Evolutionary conservation across 2,113 vertebrate species (phyloP), one percentile per base, ranked within the genome.

Genomic region (Semicossyphus pulcher): DNA sequence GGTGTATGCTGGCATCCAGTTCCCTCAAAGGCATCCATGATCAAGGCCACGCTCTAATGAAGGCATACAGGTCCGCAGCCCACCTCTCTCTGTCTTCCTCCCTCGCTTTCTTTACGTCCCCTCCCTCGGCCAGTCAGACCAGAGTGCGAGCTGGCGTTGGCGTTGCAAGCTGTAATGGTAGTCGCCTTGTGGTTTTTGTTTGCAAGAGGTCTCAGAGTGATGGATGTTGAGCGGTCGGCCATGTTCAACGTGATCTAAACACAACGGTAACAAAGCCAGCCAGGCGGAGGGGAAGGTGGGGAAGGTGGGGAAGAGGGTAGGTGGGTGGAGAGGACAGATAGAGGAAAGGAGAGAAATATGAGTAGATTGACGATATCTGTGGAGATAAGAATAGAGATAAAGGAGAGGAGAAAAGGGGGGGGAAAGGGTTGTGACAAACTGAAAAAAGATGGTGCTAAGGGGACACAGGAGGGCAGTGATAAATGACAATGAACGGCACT

Each of bases 141-240:
- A 10, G 41, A 44, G 21, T 7, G 39, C 26, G 76, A 53, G 31
- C 76, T 44, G 37, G 45, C 36, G 26, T 31, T 72, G 61, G 48
- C 41, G 36, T 25, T 2, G 25, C 28, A 26, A 52, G 16, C 70
- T 18, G 54, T 45, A 28, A 73, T 57, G 44, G 70, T 26, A 34
- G 68, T 16, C 26, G 51, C 25, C 41, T n/a, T 34, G 73, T 72
- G 21, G 44, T 42, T 48, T n/a, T n/a, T n/a, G n/a, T 62, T 65
- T 82, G 48, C 57, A 7, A 77, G 62, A 62, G 21, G 36, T 18
- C 65, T 70, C 68, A 80, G 36, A 32, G 52, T 93, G 93, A 94
- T 93, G 83, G 86, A 93, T 93, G 89, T 78, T 80, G 54, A 78
- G 68, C 49, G 47, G 74, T 66, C 44, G 28, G 59, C 34, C 11